These are phyloP conservation scores for Erebia ligea DNA, from an alignment of 2,888 invertebrate species.

Conservation along the genomic window DNA sequence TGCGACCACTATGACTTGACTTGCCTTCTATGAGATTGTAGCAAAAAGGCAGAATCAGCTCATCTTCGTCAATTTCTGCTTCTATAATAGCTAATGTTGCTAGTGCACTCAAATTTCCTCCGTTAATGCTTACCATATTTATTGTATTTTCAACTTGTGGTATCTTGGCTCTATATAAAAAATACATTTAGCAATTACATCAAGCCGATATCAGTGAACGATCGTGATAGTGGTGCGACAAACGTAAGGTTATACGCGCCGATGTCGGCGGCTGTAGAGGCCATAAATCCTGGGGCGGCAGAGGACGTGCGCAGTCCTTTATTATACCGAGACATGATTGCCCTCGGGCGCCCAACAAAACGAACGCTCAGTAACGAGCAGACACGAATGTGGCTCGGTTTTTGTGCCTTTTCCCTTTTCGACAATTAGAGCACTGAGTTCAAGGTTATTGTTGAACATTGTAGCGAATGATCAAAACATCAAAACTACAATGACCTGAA, in stretches of 20 bases:
- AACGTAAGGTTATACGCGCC: conserved; percentile 64
- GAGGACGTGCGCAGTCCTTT: conserved; percentile 76
- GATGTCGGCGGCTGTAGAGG: conserved; percentile 59
- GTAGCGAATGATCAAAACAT: conserved; percentile 23
- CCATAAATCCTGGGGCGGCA: conserved; percentile 73
- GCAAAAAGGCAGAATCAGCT: background rate
- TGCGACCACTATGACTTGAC: background rate
- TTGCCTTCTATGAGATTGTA: background rate
- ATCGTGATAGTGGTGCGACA: conserved; percentile 74
- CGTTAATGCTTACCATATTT: background rate
- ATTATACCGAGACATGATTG: conserved; percentile 80
- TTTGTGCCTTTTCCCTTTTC: conserved; percentile 51
- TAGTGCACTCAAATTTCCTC: background rate
- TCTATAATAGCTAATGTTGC: background rate
- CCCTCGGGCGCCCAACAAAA: conserved; percentile 75
- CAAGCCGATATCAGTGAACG: conserved; percentile 49
- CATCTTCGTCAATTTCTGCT: background rate
- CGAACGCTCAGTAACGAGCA: conserved; percentile 74
- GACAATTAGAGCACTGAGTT: conserved; percentile 33
- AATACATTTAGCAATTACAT: conserved; percentile 59
- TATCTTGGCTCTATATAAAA: background rate
- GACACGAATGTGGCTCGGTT: conserved; percentile 48
- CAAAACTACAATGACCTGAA: background rate
- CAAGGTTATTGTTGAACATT: conserved; percentile 33
- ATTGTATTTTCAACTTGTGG: background rate